Percentiles rank a stretch among this genome's conserved stretches.
These are phyloP conservation scores for Drosophila vallismaia DNA, from an alignment of 2,888 invertebrate genomes.

Conservation along the genomic window DNA sequence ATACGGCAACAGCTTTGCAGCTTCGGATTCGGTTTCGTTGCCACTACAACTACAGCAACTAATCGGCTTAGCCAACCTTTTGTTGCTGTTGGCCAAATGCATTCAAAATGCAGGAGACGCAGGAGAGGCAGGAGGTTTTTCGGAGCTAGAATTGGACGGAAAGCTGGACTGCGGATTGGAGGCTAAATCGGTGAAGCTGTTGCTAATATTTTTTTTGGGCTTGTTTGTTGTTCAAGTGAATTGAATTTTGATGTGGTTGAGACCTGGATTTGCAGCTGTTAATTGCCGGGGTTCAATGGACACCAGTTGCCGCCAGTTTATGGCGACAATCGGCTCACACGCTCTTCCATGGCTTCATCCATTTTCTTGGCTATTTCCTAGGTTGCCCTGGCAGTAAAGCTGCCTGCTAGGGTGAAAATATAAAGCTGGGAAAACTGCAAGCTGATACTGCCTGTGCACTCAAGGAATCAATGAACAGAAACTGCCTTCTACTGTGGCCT, in stretches of 20 bases:
- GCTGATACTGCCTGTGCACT: slow-evolving; percentile 57
- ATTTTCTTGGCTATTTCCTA: background rate
- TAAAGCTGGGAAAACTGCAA: slow-evolving; percentile 60
- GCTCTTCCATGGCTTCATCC: slow-evolving; percentile 57
- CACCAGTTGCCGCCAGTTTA: slow-evolving; percentile 47
- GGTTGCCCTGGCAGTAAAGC: slow-evolving; percentile 27
- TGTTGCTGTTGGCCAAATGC: slow-evolving; percentile 51
- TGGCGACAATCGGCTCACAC: slow-evolving; percentile 59
- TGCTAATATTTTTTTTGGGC: slow-evolving; percentile 30
- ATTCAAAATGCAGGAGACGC: slow-evolving; percentile 52
- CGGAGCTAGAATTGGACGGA: background rate
- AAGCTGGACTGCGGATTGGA: slow-evolving; percentile 8
- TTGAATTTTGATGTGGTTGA: slow-evolving; percentile 33
- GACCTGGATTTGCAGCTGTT: slow-evolving; percentile 6
- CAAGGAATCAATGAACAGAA: slow-evolving; percentile 42
- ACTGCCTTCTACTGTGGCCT: background rate
- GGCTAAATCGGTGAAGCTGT: slow-evolving; percentile 20
- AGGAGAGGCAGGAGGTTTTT: background rate
- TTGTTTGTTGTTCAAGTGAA: background rate
- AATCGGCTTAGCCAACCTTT: slow-evolving; percentile 70
- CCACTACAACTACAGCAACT: slow-evolving; percentile 38
- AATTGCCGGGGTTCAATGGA: slow-evolving; percentile 27
- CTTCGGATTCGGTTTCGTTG: slow-evolving; percentile 28
- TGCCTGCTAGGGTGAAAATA: slow-evolving; percentile 9
- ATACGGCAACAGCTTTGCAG: slow-evolving; percentile 14